Evolutionary conservation across 2,113 vertebrate genomes (phyloP).

Genomic region (Epinephelus moara): DNA sequence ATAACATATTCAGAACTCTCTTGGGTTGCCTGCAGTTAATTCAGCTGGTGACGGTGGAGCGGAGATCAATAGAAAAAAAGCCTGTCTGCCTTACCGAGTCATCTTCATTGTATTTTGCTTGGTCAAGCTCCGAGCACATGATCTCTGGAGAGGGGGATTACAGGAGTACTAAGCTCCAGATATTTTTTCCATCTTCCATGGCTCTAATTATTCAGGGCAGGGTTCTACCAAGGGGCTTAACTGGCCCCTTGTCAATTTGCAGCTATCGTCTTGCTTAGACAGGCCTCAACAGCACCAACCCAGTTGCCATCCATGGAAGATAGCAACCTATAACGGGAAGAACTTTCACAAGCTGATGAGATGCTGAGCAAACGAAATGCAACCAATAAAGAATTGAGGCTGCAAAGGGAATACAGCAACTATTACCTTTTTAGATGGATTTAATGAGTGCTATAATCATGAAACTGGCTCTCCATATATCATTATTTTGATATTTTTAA

Average conservation of each 20-base stretch:
- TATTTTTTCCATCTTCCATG: constrained; percentile 66
- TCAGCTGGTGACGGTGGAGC: constrained; percentile 2
- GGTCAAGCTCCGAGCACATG: constrained; percentile 61
- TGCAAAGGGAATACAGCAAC: constrained; percentile 24
- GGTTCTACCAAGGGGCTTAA: constrained; percentile 69
- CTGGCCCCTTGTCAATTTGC: constrained; percentile 77
- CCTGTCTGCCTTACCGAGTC: constrained; percentile 39
- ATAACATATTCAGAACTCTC: constrained; percentile 4
- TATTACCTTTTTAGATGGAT: constrained; percentile 22
- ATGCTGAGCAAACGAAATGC: constrained; percentile 59
- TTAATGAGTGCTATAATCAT: constrained; percentile 37
- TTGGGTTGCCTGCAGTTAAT: constrained; percentile 18
- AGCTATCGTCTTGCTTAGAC: constrained; percentile 65
- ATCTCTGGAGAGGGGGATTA: constrained; percentile 71
- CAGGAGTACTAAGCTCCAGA: constrained; percentile 65
- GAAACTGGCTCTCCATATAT: constrained; percentile 13
- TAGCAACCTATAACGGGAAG: constrained; percentile 44
- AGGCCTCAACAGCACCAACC: constrained; percentile 44
- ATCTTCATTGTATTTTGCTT: constrained; percentile 55
- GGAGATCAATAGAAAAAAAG: constrained; percentile 25
- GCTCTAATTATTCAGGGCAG: constrained; percentile 80
- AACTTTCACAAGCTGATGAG: constrained; percentile 34
- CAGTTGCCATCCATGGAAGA: constrained; percentile 43
- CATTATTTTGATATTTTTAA: background rate
- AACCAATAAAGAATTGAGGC: constrained; percentile 22